A percentile compares a stretch with the other conserved stretches of the same genome.
These are phyloP conservation scores for Podotricha telesiphe DNA, from an alignment of 2,888 invertebrate species.

Conservation along the genomic window DNA sequence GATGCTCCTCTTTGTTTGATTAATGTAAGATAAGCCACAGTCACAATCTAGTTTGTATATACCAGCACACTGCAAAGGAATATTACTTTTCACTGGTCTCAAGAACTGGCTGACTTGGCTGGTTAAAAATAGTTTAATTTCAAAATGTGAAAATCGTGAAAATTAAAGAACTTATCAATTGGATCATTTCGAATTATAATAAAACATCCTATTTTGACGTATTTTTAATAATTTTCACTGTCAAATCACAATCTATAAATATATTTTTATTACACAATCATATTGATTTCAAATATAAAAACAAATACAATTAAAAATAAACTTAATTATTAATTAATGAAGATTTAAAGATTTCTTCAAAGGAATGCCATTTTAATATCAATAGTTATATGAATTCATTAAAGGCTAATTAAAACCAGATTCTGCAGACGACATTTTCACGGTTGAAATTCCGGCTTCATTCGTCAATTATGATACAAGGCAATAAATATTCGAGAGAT, in stretches of 20 bases:
- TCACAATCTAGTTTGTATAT: no score
- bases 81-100: no score
- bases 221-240: not conserved
- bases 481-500: slow-evolving; percentile 10
- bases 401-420: slow-evolving; percentile 19
- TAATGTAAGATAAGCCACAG: no score
- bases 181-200: no score
- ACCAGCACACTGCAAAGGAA: no score
- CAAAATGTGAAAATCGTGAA: no score
- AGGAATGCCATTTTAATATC: slow-evolving; percentile 12
- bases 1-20: no score
- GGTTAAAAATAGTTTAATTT: no score
- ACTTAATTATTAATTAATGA: slow-evolving; percentile 5
- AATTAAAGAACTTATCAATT: no score
- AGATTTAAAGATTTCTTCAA: slow-evolving; percentile 8
- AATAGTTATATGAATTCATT: slow-evolving; percentile 11
- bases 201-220: not conserved
- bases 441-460: slow-evolving; percentile 15
- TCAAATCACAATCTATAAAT: not conserved
- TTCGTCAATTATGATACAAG: slow-evolving; percentile 13
- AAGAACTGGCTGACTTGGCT: no score
- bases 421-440: slow-evolving; percentile 24
- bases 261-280: not conserved
- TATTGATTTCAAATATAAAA: not conserved
- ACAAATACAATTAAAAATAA: not conserved